Base-by-base conservation (phyloP, 1,140 invertebrate species). In the Drosophila gunungcola region DNA sequence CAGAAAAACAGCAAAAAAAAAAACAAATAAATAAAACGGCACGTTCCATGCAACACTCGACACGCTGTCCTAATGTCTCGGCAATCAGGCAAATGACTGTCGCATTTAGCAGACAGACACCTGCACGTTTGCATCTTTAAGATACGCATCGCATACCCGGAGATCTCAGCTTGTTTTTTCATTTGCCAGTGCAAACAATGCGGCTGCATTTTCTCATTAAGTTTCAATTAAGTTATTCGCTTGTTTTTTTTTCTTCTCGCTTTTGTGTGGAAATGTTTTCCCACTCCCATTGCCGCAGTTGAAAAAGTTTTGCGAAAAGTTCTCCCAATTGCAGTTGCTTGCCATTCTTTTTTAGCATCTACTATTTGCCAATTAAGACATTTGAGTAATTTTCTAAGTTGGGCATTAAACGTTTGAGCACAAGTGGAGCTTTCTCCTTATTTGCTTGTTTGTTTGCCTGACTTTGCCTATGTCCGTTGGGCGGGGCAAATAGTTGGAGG, bases 171-270 rank as follows among this genome's bases (percentile, higher is more conserved):
- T 61, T 32, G 45, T 42, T 34, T 60, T 52, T 34, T 29, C 21
- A 34, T 39, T 52, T 38, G 38, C 41, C 53, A 41, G 25, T 54
- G 43, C 51, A 43, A 74, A 55, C 69, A 74, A 74, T 79, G 61
- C 58, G 73, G 74, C 52, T 79, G 65, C 61, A 64, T 75, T 74
- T 78, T 76, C 72, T 82, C 83, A 86, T 86, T 86, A 86, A 83
- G 84, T 86, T 86, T 86, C 83, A 89, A 88, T 86, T 86, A 86
- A 69, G 70, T 57, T 54, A 45, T 56, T 65, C 61, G 34, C 46
- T 61, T 32, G 32, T 6, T 52, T 57, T 58, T 58, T 48, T 27
- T 51, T 58, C 54, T 43, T 52, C 43, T 67, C 55, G 42, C 39
- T 58, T 49, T 39, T 73, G 49, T 63, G 53, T 46, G 57, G 75